Conservation (phyloP, 2,113 vertebrate genomes). For the Pandion haliaetus region DNA sequence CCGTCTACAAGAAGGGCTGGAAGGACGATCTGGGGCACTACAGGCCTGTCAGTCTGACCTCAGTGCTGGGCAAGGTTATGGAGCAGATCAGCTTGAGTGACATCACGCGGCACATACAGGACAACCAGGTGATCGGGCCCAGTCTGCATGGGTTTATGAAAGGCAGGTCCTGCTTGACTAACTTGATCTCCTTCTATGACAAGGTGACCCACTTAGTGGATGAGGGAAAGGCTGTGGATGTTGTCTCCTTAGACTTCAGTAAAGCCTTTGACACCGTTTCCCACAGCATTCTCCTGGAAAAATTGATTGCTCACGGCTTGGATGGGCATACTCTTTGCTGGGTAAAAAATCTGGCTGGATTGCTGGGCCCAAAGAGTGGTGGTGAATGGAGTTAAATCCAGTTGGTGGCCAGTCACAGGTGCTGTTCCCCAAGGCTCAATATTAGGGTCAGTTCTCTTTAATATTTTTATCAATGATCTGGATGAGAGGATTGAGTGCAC, state of each 20-base stretch:
- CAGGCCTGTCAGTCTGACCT: neutral
- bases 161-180: neutral
- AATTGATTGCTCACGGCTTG: no score
- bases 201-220: neutral
- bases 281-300: no score
- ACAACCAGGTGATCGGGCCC: neutral
- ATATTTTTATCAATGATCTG: neutral
- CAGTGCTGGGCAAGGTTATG: neutral
- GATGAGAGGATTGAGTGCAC: rapidly evolving
- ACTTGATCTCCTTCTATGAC: neutral
- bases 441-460: neutral
- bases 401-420: neutral
- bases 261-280: neutral
- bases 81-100: neutral
- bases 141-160: neutral
- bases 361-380: neutral
- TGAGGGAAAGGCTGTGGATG: neutral
- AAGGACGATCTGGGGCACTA: no score
- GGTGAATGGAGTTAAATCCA: neutral
- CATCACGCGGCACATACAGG: rapidly evolving
- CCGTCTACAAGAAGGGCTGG: no score
- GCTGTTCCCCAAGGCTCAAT: neutral
- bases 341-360: neutral
- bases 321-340: neutral
- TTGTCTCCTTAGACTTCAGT: neutral